Percentiles rank a stretch among this genome's conserved stretches.
These are phyloP conservation scores for Dipodomys merriami DNA, from an alignment of 2,113 vertebrate species.

Conservation along the genomic window DNA sequence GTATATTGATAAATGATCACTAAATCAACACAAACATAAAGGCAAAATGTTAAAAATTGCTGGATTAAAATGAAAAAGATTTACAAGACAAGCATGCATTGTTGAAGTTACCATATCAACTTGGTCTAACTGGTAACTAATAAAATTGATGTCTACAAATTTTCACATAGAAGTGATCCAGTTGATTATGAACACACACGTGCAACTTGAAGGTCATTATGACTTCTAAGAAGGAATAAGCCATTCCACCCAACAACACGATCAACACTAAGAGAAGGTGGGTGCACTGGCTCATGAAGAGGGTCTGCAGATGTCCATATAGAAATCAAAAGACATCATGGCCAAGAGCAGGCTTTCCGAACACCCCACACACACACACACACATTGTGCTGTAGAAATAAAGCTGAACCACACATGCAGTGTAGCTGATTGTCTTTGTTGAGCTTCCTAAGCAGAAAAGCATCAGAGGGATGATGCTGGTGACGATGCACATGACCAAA, in stretches of 20 bases:
- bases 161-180: constrained; percentile 17
- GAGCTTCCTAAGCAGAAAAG: constrained; percentile 34
- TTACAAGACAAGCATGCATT: background rate
- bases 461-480: constrained; percentile 62
- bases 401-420: constrained; percentile 53
- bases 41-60: too few relatives aligned
- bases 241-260: constrained; percentile 47
- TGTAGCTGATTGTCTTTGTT: constrained; percentile 64
- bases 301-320: background rate
- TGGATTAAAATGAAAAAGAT: background rate
- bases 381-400: constrained; percentile 59
- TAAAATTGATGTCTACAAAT: background rate
- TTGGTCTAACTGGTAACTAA: background rate
- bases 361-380: background rate
- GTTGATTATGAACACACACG: constrained; percentile 44
- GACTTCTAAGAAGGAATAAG: constrained; percentile 42
- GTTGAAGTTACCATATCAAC: background rate
- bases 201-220: constrained; percentile 46
- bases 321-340: too few relatives aligned
- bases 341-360: constrained; percentile 72
- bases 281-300: constrained; percentile 47
- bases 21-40: too few relatives aligned
- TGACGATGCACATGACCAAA: background rate
- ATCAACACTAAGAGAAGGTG: background rate
- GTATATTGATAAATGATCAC: too few relatives aligned